Percentiles rank a stretch among this genome's conserved stretches.
Evolutionary conservation across 2,888 invertebrate species (phyloP).

Genomic region (Quadriops clusia): DNA sequence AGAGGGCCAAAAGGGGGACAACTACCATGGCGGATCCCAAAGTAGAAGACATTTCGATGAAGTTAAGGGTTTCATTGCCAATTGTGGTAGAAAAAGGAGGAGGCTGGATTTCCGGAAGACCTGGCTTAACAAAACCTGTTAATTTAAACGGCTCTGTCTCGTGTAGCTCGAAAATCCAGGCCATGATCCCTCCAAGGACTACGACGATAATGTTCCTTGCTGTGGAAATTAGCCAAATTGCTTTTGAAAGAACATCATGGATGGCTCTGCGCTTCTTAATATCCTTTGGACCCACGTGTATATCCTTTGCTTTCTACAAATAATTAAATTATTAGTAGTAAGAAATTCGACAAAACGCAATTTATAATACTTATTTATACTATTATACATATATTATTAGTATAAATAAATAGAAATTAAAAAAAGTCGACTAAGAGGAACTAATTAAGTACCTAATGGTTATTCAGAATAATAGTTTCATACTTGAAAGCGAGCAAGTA

Average conservation of each 20-base stretch:
- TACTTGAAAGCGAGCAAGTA: too few species aligned
- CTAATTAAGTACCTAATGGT: too few species aligned
- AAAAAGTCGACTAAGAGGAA: too few species aligned
- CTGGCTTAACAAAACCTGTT: conserved; percentile 58
- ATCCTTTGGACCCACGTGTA: conserved; percentile 38
- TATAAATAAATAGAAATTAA: too few species aligned
- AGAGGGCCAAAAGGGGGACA: conserved; percentile 52
- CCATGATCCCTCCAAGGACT: conserved; percentile 52
- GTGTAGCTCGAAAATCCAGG: conserved; percentile 51
- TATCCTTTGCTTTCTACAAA: conserved; percentile 60
- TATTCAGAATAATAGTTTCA: too few species aligned
- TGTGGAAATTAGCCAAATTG: conserved; percentile 61
- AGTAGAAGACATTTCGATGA: conserved; percentile 45
- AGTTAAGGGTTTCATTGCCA: conserved; percentile 42
- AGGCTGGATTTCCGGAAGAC: conserved; percentile 49
- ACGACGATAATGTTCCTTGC: conserved; percentile 68
- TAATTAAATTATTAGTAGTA: too few species aligned
- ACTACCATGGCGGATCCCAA: conserved; percentile 55
- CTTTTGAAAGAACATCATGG: conserved; percentile 41
- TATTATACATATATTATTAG: too few species aligned
- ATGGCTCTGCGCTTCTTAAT: conserved; percentile 34
- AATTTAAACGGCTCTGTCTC: conserved; percentile 50
- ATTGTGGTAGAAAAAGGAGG: conserved; percentile 57
- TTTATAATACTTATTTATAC: too few species aligned
- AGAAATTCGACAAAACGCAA: too few species aligned